A percentile compares a stretch with the other conserved stretches of the same genome.
phyloP scores from a whole-genome alignment of 2,113 vertebrate genomes.

The Smithornis capensis region DNA sequence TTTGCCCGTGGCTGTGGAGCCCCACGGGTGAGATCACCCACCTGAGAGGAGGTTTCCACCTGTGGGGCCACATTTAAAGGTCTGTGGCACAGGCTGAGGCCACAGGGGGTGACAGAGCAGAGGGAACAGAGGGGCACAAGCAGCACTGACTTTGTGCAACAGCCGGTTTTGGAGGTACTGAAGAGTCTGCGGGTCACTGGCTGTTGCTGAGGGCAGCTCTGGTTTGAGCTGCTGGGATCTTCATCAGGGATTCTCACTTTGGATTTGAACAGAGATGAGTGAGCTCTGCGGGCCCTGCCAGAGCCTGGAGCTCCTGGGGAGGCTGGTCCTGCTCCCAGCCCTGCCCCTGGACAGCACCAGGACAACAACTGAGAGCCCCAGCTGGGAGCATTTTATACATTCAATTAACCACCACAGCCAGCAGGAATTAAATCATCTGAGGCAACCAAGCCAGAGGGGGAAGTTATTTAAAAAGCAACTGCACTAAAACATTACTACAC shows the following conservation, averaged over 20 bases:
- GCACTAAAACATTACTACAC: background rate
- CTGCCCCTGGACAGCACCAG: background rate
- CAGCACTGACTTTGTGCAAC: fast-evolving
- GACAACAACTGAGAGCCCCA: background rate
- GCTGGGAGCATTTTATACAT: background rate
- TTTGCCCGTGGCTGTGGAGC: fast-evolving
- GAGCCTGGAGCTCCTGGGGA: background rate
- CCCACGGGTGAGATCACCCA: background rate
- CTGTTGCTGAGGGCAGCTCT: background rate
- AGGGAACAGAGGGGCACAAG: fast-evolving
- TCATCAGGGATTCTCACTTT: background rate
- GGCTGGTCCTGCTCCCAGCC: background rate
- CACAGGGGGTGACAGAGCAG: background rate
- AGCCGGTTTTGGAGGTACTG: fast-evolving
- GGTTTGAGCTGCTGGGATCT: background rate
- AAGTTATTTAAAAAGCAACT: background rate
- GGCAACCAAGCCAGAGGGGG: background rate
- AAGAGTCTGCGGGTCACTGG: background rate
- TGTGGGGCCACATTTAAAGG: fast-evolving
- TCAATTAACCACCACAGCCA: background rate
- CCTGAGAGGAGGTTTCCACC: background rate
- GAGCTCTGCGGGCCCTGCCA: background rate
- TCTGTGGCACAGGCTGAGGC: background rate
- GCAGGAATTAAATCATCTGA: background rate
- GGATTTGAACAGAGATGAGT: background rate